Evolutionary conservation across 2,113 vertebrate genomes (phyloP), one percentile per base, ranked within the genome.

Genomic region (Pseudolaguvia tuberculata): DNA sequence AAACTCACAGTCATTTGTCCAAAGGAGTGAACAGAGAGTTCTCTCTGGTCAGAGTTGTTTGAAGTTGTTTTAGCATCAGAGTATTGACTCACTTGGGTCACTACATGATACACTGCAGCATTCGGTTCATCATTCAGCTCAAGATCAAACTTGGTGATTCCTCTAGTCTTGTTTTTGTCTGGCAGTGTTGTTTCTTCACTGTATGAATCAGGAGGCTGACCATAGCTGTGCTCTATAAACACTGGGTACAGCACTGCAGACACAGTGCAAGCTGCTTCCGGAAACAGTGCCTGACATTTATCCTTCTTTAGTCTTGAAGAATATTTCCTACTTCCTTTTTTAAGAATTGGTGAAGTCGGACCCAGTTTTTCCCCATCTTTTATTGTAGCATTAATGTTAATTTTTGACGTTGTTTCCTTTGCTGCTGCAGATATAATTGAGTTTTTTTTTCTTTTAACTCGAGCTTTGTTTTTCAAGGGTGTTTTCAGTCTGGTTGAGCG

Each of bases 191-290:
- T 81, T 51, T 81, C 77, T 51, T 81, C 73, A 58, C 62, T 76
- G 21, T 78, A 55, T 1, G 71, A 23, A 48, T 81, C 80, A 5
- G 31, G 61, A 80, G 70, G 84, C 80, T 68, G 85, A 47, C 89
- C 89, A 51, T 91, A 91, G 73, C 86, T 88, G 76, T 91, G 89
- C 58, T 91, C 90, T 59, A 85, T 84, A 42, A 89, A 88, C 57
- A 89, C 62, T 9, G 77, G 78, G 45, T 80, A 85, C 1, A 73
- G 83, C 0, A 84, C 81, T 10, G 87, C 82, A 0, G 86, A 87
- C 20, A 86, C 84, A 1, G 84, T 82, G 63, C 83, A 86, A 31
- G 85, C 53, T 2, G 77, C 69, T 76, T 77, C 70, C 0, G 63
- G 31, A 23, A 74, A 51, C 5, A 56, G 14, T 21, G 71, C 65